A percentile compares a stretch with the other conserved stretches of the same genome.
phyloP scores from a whole-genome alignment of 2,888 invertebrate species.

The Boloria euphrosyne region DNA sequence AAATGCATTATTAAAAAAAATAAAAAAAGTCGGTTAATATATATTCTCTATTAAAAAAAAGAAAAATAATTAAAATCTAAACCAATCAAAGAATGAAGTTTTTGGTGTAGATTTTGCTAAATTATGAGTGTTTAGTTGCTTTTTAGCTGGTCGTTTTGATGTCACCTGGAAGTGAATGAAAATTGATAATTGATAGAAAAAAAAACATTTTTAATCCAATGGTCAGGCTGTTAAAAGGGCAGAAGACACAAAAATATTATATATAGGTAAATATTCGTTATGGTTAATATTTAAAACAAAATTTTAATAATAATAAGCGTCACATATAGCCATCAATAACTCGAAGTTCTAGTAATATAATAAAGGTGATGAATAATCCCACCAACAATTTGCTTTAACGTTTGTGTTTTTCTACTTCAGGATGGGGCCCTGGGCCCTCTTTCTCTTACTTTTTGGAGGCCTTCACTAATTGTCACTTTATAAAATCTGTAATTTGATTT shows the following conservation, averaged over 20 bases:
- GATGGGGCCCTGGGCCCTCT: too few species aligned
- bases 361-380: too few species aligned
- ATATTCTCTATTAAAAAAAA: background rate
- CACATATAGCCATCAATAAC: too few species aligned
- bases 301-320: too few species aligned
- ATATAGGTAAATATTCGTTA: background rate
- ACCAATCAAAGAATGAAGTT: slow-evolving; percentile 55
- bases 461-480: too few species aligned
- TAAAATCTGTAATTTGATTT: too few species aligned
- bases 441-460: too few species aligned
- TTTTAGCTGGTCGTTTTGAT: slow-evolving; percentile 47
- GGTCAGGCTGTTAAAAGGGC: slow-evolving; percentile 8
- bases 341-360: too few species aligned
- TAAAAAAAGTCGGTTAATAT: too few species aligned
- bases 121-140: slow-evolving; percentile 48
- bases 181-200: slow-evolving; percentile 27
- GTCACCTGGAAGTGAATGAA: slow-evolving; percentile 58
- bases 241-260: background rate
- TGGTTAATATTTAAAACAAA: background rate
- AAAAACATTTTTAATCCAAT: background rate
- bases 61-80: slow-evolving; percentile 37
- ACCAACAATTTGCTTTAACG: too few species aligned
- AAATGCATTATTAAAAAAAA: too few species aligned
- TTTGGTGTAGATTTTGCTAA: slow-evolving; percentile 41
- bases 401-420: too few species aligned